Evolutionary conservation across 2,113 vertebrate genomes (phyloP).

Genomic region (Mirounga angustirostris): DNA sequence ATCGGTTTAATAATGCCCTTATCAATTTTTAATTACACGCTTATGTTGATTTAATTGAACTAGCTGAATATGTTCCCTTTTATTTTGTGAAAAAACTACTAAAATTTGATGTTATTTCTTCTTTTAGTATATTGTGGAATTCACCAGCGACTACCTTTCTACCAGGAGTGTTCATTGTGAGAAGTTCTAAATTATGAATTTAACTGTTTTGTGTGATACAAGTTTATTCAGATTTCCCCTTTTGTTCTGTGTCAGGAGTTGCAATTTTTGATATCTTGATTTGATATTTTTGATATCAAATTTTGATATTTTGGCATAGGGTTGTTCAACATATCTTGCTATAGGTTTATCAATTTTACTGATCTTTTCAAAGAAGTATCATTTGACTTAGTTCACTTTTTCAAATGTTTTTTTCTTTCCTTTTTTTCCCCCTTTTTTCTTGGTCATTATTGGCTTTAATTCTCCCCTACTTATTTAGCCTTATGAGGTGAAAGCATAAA

Average conservation of each 20-base stretch:
- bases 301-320: too few species aligned
- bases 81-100: neutral
- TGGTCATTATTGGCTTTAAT: neutral
- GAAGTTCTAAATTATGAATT: neutral
- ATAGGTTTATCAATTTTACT: neutral
- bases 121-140: neutral
- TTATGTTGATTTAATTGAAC: too few species aligned
- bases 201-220: neutral
- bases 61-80: neutral
- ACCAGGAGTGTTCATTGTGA: neutral
- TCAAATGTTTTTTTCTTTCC: neutral
- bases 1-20: too few species aligned
- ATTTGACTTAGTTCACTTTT: neutral
- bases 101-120: neutral
- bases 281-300: too few species aligned
- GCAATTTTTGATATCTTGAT: neutral
- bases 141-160: neutral
- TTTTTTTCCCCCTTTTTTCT: neutral
- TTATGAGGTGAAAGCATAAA: neutral
- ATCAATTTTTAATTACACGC: neutral
- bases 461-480: neutral
- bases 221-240: neutral
- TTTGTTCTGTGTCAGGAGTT: neutral
- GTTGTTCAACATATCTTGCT: neutral
- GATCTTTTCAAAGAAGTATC: neutral